phyloP scores from a whole-genome alignment of 2,888 invertebrate species.

The Ophioninae sp. region DNA sequence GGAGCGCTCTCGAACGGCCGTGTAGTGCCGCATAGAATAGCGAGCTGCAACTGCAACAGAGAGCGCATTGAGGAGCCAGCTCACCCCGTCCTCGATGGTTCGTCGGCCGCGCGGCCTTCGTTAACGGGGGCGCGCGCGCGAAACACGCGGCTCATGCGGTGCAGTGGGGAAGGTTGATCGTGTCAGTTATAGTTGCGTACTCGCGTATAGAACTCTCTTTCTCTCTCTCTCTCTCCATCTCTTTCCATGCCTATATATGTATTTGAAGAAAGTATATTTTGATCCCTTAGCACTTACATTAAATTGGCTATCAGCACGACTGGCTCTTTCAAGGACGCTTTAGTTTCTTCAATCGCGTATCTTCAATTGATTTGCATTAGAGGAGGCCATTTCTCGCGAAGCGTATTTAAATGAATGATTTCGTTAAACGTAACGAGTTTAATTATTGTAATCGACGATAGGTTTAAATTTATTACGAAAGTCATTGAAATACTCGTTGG shows the following conservation, averaged over 20 bases:
- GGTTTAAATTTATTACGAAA: no score
- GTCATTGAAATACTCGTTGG: no score
- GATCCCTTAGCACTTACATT: not conserved
- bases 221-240: not conserved
- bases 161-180: slow-evolving; percentile 57
- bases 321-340: not conserved
- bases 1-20: slow-evolving; percentile 28
- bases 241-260: not conserved
- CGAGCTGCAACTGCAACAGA: slow-evolving; percentile 38
- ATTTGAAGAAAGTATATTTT: not conserved
- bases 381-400: not conserved
- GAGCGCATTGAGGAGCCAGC: slow-evolving; percentile 65
- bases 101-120: slow-evolving; percentile 77
- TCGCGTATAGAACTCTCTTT: not conserved
- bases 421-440: no score
- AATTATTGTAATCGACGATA: no score
- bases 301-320: not conserved
- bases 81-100: slow-evolving; percentile 77
- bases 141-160: slow-evolving; percentile 50
- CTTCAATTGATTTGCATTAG: not conserved
- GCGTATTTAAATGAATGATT: no score
- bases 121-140: slow-evolving; percentile 74
- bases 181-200: slow-evolving; percentile 42
- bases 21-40: slow-evolving; percentile 37
- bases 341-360: not conserved